These are phyloP conservation scores for Myxocyprinus asiaticus DNA, from an alignment of 2,113 vertebrate genomes.

Conservation along the genomic window DNA sequence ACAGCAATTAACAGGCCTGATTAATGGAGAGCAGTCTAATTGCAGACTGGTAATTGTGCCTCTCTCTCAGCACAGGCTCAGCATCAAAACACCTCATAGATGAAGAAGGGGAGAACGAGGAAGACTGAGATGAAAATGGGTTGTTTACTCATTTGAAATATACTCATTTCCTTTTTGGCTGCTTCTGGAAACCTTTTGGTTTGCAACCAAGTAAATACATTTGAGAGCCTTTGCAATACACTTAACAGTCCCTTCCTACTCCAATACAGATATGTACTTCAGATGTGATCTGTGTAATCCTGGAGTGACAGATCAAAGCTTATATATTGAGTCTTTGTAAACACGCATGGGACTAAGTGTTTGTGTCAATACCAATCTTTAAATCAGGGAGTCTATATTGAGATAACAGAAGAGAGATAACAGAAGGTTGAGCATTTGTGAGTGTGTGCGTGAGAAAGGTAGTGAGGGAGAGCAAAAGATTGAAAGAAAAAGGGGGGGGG, in stretches of 20 bases:
- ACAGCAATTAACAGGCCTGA: slow-evolving; percentile 96
- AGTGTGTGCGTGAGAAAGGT: background rate
- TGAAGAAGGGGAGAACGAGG: slow-evolving; percentile 14
- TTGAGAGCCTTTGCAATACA: background rate
- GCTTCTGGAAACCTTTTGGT: slow-evolving; percentile 3
- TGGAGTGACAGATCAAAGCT: slow-evolving; percentile 19
- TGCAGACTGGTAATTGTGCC: slow-evolving; percentile 89
- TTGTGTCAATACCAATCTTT: slow-evolving; percentile 28
- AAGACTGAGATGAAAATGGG: background rate
- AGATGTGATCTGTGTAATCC: slow-evolving; percentile 12
- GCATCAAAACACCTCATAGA: slow-evolving; percentile 38
- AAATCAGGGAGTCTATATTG: slow-evolving; percentile 12
- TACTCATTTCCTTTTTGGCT: background rate
- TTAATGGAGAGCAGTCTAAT: slow-evolving; percentile 96
- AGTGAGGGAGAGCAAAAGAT: background rate
- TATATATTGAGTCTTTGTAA: slow-evolving; percentile 19
- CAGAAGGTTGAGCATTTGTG: background rate
- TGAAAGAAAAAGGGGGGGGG: slow-evolving; percentile 3
- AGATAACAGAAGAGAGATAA: background rate
- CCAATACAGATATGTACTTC: background rate
- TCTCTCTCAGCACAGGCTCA: slow-evolving; percentile 44
- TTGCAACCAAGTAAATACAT: slow-evolving; percentile 21
- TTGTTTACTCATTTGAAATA: slow-evolving; percentile 44
- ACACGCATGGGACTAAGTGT: slow-evolving; percentile 36
- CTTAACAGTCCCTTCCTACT: background rate